Percentiles rank a stretch among this genome's conserved stretches.
Evolutionary conservation across 2,113 vertebrate genomes (phyloP).

Genomic region (Lasiurus cinereus): DNA sequence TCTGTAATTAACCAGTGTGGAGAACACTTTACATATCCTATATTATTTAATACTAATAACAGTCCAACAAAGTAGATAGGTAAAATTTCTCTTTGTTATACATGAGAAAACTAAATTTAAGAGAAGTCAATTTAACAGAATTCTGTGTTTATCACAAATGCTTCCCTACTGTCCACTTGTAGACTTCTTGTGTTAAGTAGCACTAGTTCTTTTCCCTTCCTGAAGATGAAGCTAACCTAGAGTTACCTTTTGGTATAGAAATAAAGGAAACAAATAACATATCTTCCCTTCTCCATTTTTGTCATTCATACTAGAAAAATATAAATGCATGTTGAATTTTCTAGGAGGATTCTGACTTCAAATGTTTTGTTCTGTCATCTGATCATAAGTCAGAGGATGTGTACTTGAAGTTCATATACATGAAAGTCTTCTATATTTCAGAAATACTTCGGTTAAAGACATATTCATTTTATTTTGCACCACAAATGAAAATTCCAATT

Average conservation of each 20-base stretch:
- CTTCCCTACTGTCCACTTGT: neutral
- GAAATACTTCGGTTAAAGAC: neutral
- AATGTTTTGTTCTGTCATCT: neutral
- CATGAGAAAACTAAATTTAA: conserved; percentile 21
- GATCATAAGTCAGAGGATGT: neutral
- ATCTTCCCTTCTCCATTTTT: neutral
- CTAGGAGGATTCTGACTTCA: neutral
- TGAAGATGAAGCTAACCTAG: neutral
- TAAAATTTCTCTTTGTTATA: conserved; percentile 19
- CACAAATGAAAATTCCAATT: neutral
- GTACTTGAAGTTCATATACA: neutral
- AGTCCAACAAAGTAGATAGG: neutral
- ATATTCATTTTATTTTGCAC: neutral
- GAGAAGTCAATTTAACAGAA: neutral
- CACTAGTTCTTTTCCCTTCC: neutral
- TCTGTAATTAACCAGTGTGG: neutral
- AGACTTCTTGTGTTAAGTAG: neutral
- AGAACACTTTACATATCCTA: neutral
- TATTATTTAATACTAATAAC: neutral
- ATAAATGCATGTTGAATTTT: neutral
- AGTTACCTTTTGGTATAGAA: neutral
- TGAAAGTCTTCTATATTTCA: neutral
- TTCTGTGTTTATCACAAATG: neutral
- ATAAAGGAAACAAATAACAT: neutral
- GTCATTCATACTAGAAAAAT: neutral